phyloP scores from a whole-genome alignment of 53 echinoderm and acorn worm genomes.

The Echinarachnius parma region DNA sequence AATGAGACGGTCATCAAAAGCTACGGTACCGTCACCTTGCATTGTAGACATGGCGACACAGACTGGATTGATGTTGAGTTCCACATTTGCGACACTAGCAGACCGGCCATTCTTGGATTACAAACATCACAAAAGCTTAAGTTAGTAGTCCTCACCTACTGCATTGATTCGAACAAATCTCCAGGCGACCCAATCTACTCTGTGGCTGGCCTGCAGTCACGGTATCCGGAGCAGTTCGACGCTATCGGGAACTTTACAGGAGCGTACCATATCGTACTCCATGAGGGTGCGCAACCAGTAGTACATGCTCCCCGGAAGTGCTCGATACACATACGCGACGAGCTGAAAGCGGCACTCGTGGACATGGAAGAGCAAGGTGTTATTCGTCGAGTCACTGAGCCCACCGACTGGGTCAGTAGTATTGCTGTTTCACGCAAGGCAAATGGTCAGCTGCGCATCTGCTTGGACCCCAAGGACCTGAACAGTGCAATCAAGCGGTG shows the following conservation, averaged over 20 bases:
- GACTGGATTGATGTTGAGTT: slow-evolving; percentile 25
- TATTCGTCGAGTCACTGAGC: slow-evolving; percentile 57
- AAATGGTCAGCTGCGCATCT: slow-evolving; percentile 55
- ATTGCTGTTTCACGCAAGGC: slow-evolving; percentile 47
- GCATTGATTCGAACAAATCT: neutral
- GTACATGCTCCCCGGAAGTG: slow-evolving; percentile 28
- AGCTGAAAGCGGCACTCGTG: slow-evolving; percentile 48
- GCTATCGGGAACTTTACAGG: slow-evolving; percentile 48
- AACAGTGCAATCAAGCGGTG: slow-evolving; percentile 46
- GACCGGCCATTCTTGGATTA: slow-evolving; percentile 48
- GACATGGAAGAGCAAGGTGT: slow-evolving; percentile 56
- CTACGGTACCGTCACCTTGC: no score
- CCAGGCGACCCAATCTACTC: neutral
- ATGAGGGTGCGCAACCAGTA: slow-evolving; percentile 15
- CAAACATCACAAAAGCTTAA: slow-evolving; percentile 21
- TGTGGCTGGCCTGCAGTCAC: slow-evolving; percentile 18
- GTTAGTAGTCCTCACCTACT: slow-evolving; percentile 23
- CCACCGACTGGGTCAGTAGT: slow-evolving; percentile 63
- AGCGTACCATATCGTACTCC: slow-evolving; percentile 40
- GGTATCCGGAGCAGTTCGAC: slow-evolving; percentile 58
- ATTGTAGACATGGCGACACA: slow-evolving; percentile 15
- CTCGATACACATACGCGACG: slow-evolving; percentile 57
- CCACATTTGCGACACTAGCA: slow-evolving; percentile 37
- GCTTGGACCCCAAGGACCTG: slow-evolving; percentile 58
- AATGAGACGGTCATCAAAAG: slow-evolving; percentile 46